Evolutionary conservation across 2,888 invertebrate species (phyloP).

Genomic region (Scaptomyza flava): DNA sequence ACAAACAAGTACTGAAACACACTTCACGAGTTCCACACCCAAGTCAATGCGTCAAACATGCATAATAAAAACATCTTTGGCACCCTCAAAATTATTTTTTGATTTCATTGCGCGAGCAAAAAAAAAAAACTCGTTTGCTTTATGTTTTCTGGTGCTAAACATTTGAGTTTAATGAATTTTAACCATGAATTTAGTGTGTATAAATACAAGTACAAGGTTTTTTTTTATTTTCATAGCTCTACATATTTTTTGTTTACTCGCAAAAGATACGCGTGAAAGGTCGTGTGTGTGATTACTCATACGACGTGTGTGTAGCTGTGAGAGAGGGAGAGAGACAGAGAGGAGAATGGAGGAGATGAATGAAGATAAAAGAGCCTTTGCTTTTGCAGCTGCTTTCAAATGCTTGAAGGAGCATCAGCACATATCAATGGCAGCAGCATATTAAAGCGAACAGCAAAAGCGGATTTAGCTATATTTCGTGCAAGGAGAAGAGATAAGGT

Average conservation of each 20-base stretch:
- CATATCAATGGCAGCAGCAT: constrained; percentile 68
- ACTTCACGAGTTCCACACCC: constrained; percentile 26
- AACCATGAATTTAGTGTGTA: constrained; percentile 11
- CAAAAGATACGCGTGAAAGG: constrained; percentile 53
- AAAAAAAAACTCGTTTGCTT: constrained; percentile 32
- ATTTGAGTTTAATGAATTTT: constrained; percentile 47
- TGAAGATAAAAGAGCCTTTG: constrained; percentile 40
- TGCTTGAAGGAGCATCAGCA: constrained; percentile 27
- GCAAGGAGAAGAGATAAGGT: not conserved
- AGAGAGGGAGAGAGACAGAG: not conserved
- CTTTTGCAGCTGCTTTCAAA: constrained; percentile 18
- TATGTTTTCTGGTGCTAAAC: constrained; percentile 35
- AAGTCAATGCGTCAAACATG: constrained; percentile 61
- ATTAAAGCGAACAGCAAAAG: constrained; percentile 63
- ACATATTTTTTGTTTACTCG: constrained; percentile 25
- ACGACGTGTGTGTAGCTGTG: constrained; percentile 42
- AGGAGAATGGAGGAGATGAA: constrained; percentile 9
- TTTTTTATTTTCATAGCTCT: constrained; percentile 6
- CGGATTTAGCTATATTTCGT: constrained; percentile 56
- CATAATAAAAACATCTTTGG: constrained; percentile 53
- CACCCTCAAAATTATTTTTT: constrained; percentile 44
- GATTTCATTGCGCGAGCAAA: no score
- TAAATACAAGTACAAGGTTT: constrained; percentile 42
- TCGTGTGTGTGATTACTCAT: constrained; percentile 73
- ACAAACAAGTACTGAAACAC: not conserved